phyloP scores from a whole-genome alignment of 2,797 vertebrate species.

The Pseudomugil tenellus region DNA sequence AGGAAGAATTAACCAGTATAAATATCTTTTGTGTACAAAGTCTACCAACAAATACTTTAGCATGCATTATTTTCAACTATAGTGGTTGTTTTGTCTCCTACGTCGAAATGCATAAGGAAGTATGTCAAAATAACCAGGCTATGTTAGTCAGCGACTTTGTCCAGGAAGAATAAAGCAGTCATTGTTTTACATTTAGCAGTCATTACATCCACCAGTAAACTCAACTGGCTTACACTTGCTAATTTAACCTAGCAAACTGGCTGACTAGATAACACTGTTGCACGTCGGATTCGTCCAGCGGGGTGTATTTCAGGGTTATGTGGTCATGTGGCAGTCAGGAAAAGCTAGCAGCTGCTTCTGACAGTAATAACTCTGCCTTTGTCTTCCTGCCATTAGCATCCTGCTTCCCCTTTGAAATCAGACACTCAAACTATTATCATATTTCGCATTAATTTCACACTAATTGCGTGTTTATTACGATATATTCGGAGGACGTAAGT shows the following conservation, averaged over 20 bases:
- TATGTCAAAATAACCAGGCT: not conserved
- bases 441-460: not conserved
- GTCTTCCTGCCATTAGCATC: constrained; percentile 27
- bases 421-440: not conserved
- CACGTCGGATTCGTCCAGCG: not conserved
- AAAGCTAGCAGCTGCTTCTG: constrained; percentile 42
- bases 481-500: not conserved
- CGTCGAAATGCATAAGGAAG: not conserved
- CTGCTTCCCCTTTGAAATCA: constrained; percentile 9
- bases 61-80: not conserved
- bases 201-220: not conserved
- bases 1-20: not conserved
- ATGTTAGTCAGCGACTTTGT: not conserved
- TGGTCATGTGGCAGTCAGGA: not conserved
- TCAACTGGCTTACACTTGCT: not conserved
- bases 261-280: not conserved
- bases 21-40: not conserved
- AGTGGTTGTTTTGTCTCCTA: no score
- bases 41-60: not conserved
- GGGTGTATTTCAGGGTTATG: not conserved
- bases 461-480: not conserved
- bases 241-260: no score
- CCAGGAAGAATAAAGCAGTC: not conserved
- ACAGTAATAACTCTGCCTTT: constrained; percentile 24
- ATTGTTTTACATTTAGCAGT: not conserved